phyloP scores from a whole-genome alignment of 2,797 vertebrate species.

The Trematomus bernacchii region DNA sequence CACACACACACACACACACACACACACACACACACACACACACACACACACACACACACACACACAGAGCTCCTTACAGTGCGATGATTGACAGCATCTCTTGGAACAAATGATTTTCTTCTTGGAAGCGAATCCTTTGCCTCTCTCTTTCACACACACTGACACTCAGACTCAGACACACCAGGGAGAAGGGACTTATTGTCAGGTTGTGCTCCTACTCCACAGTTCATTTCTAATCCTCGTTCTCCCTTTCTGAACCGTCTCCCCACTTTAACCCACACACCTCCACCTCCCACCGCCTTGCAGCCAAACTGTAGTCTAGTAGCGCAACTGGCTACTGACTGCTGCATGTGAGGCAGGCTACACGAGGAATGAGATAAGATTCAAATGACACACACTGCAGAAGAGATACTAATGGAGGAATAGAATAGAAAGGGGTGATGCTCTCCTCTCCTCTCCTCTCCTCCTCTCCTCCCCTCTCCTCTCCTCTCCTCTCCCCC shows the following conservation, averaged over 20 bases:
- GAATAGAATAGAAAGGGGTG: slow-evolving; percentile 33
- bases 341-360: slow-evolving; percentile 32
- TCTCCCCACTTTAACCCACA: slow-evolving; percentile 23
- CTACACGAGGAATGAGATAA: slow-evolving; percentile 45
- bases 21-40: slow-evolving; percentile 26
- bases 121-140: slow-evolving; percentile 65
- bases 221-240: slow-evolving; percentile 76
- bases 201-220: slow-evolving; percentile 70
- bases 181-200: slow-evolving; percentile 70
- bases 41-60: slow-evolving; percentile 21
- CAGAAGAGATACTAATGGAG: slow-evolving; percentile 50
- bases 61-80: slow-evolving; percentile 41
- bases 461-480: slow-evolving; percentile 11
- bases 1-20: slow-evolving; percentile 29
- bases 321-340: slow-evolving; percentile 16
- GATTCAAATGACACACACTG: slow-evolving; percentile 42
- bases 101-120: slow-evolving; percentile 51
- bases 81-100: slow-evolving; percentile 70
- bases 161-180: slow-evolving; percentile 63
- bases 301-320: slow-evolving; percentile 26
- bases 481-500: not conserved
- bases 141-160: slow-evolving; percentile 60
- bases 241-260: slow-evolving; percentile 46
- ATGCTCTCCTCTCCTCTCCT: slow-evolving; percentile 24
- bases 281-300: slow-evolving; percentile 13